Evolutionary conservation across 2,113 vertebrate genomes (phyloP).

Genomic region (Calidris pugnax): DNA sequence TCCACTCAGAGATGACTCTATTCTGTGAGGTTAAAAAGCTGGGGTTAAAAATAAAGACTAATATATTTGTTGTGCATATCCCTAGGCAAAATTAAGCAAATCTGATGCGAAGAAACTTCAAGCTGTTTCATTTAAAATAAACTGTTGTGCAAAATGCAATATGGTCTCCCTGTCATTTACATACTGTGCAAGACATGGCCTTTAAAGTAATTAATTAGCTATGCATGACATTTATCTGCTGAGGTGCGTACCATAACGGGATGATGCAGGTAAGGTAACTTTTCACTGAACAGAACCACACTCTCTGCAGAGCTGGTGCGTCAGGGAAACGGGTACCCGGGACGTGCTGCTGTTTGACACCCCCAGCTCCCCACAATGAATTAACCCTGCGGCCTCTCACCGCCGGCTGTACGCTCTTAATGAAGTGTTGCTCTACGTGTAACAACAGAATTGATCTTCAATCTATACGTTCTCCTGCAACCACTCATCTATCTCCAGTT

Average conservation of each 20-base stretch:
- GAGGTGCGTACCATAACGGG: neutral
- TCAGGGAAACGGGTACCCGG: neutral
- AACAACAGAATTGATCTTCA: neutral
- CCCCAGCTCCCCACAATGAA: neutral
- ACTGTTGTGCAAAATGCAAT: neutral
- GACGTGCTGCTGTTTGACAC: neutral
- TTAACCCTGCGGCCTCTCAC: neutral
- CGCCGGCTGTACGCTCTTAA: neutral
- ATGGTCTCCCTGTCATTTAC: neutral
- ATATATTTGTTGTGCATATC: neutral
- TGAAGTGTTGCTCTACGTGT: neutral
- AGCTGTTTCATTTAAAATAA: neutral
- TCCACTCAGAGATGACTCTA: neutral
- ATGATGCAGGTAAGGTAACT: neutral
- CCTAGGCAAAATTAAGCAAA: neutral
- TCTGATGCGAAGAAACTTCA: neutral
- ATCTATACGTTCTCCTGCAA: neutral
- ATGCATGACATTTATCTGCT: neutral
- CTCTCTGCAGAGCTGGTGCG: neutral
- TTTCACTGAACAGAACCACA: neutral
- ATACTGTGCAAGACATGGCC: neutral
- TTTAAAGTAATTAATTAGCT: neutral
- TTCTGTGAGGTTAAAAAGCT: neutral
- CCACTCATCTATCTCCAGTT: neutral
- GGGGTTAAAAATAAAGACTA: neutral